Conservation (phyloP, 2,113 vertebrate species). For the Gila orcuttii region DNA sequence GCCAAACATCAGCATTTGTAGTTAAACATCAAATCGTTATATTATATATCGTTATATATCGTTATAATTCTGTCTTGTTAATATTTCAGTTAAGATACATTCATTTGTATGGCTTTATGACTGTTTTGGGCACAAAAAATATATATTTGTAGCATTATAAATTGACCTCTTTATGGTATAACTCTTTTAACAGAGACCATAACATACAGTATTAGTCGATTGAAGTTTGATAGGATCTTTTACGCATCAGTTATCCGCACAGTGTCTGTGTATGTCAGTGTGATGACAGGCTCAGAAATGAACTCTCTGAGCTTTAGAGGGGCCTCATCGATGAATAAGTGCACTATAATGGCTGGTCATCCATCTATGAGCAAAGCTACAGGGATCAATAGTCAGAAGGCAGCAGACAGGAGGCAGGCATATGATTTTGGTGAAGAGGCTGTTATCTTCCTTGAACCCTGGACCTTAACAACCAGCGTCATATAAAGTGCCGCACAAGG, state of each 20-base stretch:
- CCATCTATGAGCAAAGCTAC: conserved; percentile 20
- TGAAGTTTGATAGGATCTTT: neutral
- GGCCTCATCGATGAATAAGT: conserved; percentile 39
- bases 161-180: neutral
- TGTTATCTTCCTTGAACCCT: conserved; percentile 15
- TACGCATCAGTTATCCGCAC: neutral
- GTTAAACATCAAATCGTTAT: no score
- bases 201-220: neutral
- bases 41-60: no score
- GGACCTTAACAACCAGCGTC: neutral
- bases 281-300: conserved; percentile 34
- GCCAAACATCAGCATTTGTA: no score
- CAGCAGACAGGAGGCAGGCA: neutral
- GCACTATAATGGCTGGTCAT: conserved; percentile 25
- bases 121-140: no score
- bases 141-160: no score
- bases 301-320: conserved; percentile 24
- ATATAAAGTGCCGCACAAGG: neutral
- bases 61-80: no score
- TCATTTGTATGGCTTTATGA: no score
- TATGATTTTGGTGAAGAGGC: conserved; percentile 10
- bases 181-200: neutral
- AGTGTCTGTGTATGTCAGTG: conserved; percentile 13
- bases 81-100: no score
- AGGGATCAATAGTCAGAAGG: conserved; percentile 38